Conservation (phyloP, 2,888 invertebrate species). For the Drepanosiphum platanoidis region DNA sequence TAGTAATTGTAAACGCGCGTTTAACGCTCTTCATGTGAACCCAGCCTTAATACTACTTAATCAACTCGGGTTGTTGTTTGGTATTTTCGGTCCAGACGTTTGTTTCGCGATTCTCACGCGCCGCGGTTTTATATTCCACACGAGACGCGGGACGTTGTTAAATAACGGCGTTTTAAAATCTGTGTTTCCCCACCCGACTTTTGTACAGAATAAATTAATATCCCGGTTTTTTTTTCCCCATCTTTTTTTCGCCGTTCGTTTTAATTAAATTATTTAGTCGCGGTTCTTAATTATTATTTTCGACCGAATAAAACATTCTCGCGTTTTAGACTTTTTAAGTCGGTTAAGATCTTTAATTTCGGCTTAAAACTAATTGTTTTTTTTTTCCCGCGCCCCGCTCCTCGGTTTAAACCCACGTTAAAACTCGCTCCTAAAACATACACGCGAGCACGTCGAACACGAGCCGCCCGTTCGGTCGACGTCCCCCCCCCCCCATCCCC, state of each 20-base stretch:
- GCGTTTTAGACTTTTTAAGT: neutral
- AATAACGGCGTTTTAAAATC: neutral
- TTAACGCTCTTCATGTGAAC: neutral
- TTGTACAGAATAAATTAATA: neutral
- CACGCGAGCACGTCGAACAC: too few relatives aligned
- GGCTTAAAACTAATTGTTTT: neutral
- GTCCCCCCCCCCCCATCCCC: too few relatives aligned
- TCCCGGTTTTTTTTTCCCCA: constrained; percentile 2
- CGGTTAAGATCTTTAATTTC: neutral
- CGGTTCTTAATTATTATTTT: constrained; percentile 21
- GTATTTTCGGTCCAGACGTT: neutral
- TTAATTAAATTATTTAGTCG: neutral
- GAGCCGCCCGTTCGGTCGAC: too few relatives aligned
- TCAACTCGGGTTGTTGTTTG: neutral
- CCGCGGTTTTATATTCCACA: too few relatives aligned
- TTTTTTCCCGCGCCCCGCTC: too few relatives aligned
- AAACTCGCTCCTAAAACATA: too few relatives aligned
- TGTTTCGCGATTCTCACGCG: neutral
- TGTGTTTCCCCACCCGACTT: neutral
- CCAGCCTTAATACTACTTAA: too few relatives aligned
- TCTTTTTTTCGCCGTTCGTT: neutral
- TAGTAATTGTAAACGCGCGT: too few relatives aligned
- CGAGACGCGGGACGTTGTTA: neutral
- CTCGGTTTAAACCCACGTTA: too few relatives aligned
- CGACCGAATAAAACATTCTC: neutral